Conservation (phyloP, 2,797 vertebrate species). For the Lophotriccus pileatus region DNA sequence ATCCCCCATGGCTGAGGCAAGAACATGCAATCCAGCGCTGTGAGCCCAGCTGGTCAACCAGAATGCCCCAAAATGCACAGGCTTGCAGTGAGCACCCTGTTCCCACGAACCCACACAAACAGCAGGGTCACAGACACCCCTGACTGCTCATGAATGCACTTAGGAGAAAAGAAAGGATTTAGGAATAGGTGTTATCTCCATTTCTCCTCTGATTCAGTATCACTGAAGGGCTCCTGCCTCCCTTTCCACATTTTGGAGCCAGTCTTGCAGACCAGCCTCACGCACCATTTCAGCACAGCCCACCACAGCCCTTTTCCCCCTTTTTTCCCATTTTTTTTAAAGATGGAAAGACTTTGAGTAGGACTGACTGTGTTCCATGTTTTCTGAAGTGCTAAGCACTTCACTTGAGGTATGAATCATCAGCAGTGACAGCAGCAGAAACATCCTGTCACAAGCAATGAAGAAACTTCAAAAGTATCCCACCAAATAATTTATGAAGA, state of each 20-base stretch:
- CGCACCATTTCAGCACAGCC: neutral
- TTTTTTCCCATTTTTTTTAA: neutral
- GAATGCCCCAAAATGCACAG: rapidly evolving
- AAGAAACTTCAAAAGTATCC: slow-evolving; percentile 54
- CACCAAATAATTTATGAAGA: slow-evolving; percentile 34
- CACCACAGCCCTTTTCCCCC: neutral
- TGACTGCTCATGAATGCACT: neutral
- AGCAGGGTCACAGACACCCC: neutral
- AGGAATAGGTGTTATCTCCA: neutral
- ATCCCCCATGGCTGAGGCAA: neutral
- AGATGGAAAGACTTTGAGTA: neutral
- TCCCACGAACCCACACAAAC: rapidly evolving
- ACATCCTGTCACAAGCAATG: slow-evolving; percentile 57
- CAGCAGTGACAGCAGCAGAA: slow-evolving; percentile 57
- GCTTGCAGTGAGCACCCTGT: neutral
- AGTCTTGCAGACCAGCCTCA: neutral
- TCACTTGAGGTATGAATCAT: slow-evolving; percentile 50
- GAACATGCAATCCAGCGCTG: rapidly evolving
- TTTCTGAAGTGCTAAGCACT: slow-evolving; percentile 40
- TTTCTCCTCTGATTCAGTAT: neutral
- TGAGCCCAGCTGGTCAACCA: neutral
- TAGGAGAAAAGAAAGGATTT: neutral
- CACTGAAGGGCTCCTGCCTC: neutral
- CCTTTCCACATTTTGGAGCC: neutral
- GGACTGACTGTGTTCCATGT: neutral